These are phyloP conservation scores for Magallana ariakensis DNA, from an alignment of 1,140 invertebrate genomes.

Conservation along the genomic window DNA sequence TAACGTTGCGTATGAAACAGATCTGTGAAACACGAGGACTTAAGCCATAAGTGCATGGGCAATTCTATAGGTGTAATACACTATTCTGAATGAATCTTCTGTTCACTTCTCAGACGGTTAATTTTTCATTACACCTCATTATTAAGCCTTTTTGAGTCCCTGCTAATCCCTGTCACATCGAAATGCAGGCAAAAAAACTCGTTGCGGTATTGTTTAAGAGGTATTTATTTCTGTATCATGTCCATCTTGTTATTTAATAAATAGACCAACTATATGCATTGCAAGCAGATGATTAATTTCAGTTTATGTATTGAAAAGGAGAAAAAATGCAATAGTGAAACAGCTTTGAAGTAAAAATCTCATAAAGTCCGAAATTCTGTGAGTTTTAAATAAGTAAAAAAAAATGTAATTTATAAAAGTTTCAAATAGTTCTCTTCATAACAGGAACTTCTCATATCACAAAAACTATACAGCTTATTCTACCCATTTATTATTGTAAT, in stretches of 20 bases:
- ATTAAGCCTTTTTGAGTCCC: background rate
- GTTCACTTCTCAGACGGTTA: background rate
- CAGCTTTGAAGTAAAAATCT: too few species aligned
- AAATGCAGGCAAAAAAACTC: background rate
- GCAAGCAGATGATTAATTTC: background rate
- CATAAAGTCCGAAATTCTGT: too few species aligned
- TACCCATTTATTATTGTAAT: too few species aligned
- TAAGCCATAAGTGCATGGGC: background rate
- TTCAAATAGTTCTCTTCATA: too few species aligned
- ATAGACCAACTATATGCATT: background rate
- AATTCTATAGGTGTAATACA: background rate
- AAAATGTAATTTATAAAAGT: too few species aligned
- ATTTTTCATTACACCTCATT: constrained; percentile 23
- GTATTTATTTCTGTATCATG: background rate
- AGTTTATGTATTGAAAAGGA: too few species aligned
- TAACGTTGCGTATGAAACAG: constrained; percentile 22
- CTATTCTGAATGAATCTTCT: constrained; percentile 4
- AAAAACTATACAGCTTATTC: too few species aligned
- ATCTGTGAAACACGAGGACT: background rate
- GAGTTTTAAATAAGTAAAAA: too few species aligned
- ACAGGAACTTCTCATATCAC: too few species aligned
- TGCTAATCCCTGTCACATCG: background rate
- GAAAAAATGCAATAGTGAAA: too few species aligned
- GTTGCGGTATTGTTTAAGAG: background rate
- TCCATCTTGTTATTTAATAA: background rate